These are phyloP conservation scores for Puffinus mauretanicus DNA, from an alignment of 2,113 vertebrate genomes.

Conservation along the genomic window DNA sequence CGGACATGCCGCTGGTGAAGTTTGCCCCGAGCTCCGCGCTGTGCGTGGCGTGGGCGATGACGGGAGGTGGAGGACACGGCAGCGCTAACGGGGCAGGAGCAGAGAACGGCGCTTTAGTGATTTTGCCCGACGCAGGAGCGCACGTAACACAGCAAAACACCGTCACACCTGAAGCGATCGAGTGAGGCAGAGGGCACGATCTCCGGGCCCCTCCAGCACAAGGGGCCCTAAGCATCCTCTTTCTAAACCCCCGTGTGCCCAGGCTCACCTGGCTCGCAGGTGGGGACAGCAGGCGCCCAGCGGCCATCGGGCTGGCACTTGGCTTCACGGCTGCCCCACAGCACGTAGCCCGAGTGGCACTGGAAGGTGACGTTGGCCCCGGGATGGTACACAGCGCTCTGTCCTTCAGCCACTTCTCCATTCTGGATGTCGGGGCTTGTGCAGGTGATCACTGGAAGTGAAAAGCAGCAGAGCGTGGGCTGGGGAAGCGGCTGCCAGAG, in stretches of 20 bases:
- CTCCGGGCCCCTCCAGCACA: neutral
- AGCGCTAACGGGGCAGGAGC: neutral
- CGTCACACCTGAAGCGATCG: fast-evolving
- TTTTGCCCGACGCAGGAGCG: fast-evolving
- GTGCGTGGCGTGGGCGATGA: neutral
- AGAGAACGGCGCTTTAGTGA: neutral
- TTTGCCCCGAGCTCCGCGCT: neutral
- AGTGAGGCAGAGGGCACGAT: neutral
- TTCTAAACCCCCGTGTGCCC: fast-evolving
- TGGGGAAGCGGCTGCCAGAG: neutral
- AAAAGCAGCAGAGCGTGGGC: neutral
- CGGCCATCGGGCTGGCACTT: neutral
- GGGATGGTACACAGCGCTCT: neutral
- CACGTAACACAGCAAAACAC: fast-evolving
- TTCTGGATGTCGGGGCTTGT: neutral
- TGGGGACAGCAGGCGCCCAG: slow-evolving; percentile 8
- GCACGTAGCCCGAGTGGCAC: neutral
- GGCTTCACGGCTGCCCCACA: neutral
- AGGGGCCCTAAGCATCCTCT: neutral
- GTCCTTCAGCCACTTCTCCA: neutral
- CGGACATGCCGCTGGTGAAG: slow-evolving; percentile 4
- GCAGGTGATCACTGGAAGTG: neutral
- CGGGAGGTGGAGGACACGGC: slow-evolving; percentile 4
- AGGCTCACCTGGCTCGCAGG: slow-evolving; percentile 10
- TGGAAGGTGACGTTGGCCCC: slow-evolving; percentile 31